Percentiles rank a stretch among this genome's conserved stretches.
Evolutionary conservation across 2,888 invertebrate genomes (phyloP).

Genomic region (Thysanoteuthis rhombus): DNA sequence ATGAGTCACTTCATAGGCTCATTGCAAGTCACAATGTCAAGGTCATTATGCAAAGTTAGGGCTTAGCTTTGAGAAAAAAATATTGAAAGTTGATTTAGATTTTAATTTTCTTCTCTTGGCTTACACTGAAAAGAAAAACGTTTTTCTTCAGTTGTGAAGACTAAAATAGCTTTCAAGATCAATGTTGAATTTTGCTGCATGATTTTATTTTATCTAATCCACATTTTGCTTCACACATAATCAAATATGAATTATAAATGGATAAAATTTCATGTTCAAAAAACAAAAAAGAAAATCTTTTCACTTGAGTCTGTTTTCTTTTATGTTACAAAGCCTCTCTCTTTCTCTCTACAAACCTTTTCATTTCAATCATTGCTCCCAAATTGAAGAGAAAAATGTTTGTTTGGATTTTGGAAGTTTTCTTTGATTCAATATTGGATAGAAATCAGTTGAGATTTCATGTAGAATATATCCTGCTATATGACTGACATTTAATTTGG

Average conservation of each 20-base stretch:
- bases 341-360: neutral
- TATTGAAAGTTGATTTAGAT: neutral
- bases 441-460: no score
- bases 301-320: neutral
- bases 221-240: neutral
- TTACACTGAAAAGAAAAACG: neutral
- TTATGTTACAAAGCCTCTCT: neutral
- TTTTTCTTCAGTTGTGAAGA: neutral
- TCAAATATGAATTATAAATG: neutral
- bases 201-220: neutral
- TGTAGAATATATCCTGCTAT: no score
- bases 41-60: neutral
- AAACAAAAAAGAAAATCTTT: neutral
- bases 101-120: neutral
- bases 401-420: no score
- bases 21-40: neutral
- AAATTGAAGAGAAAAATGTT: no score
- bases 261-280: neutral
- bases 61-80: neutral
- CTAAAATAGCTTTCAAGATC: neutral
- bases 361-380: no score
- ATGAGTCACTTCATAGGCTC: constrained; percentile 12
- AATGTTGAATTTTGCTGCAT: neutral
- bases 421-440: no score
- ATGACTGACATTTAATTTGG: no score